Evolutionary conservation across 2,113 vertebrate species (phyloP).

Genomic region (Prunella himalayana): DNA sequence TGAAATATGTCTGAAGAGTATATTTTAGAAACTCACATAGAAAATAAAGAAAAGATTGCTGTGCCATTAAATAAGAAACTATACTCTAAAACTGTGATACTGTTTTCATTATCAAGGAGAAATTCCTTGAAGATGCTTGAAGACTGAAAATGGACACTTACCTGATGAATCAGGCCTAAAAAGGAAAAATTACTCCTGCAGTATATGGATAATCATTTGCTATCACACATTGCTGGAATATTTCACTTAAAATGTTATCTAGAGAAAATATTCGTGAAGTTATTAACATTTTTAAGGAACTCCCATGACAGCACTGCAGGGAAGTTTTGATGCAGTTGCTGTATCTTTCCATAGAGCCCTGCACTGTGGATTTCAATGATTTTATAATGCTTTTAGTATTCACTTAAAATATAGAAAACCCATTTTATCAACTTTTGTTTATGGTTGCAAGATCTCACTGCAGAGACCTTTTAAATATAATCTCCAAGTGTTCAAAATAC

Average conservation of each 20-base stretch:
- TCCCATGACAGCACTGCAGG: not conserved
- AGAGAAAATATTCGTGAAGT: not conserved
- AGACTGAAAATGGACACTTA: not conserved
- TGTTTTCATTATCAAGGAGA: not conserved
- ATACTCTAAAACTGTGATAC: not conserved
- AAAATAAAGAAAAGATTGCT: not conserved
- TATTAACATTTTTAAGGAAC: not conserved
- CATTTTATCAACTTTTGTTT: not conserved
- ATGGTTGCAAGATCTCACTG: not conserved
- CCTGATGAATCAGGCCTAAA: not conserved
- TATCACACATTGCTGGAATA: not conserved
- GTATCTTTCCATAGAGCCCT: not conserved
- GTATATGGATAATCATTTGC: not conserved
- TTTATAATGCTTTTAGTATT: not conserved
- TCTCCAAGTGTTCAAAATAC: not conserved
- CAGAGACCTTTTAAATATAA: not conserved
- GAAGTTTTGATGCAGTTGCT: not conserved
- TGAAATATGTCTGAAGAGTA: not conserved
- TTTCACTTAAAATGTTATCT: not conserved
- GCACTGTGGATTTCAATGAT: not conserved
- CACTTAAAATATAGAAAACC: not conserved
- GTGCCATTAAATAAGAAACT: not conserved
- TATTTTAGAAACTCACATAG: not conserved
- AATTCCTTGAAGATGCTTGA: not conserved
- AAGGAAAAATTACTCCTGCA: not conserved